phyloP scores from a whole-genome alignment of 2,797 vertebrate genomes.

The Enteromius fasciolatus region DNA sequence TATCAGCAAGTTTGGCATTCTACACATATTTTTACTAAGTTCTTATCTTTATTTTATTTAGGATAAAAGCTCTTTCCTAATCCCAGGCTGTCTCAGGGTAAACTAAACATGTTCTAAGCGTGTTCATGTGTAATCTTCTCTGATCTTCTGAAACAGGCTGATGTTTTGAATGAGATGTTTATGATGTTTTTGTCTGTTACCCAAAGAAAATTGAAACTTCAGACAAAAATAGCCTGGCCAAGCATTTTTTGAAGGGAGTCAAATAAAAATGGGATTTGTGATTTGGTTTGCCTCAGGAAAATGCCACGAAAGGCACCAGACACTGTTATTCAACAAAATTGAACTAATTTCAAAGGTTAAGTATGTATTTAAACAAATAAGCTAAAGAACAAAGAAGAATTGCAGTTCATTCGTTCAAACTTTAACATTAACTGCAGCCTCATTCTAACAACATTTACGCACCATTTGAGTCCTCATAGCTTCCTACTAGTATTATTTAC shows the following conservation, averaged over 20 bases:
- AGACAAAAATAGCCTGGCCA: slow-evolving; percentile 46
- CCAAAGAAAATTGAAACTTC: slow-evolving; percentile 68
- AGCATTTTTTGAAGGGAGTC: slow-evolving; percentile 23
- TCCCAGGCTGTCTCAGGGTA: slow-evolving; percentile 46
- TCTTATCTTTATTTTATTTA: slow-evolving; percentile 63
- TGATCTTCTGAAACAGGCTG: slow-evolving; percentile 64
- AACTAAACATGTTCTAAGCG: slow-evolving; percentile 60
- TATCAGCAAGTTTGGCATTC: background rate
- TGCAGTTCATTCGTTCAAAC: background rate
- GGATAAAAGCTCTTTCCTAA: slow-evolving; percentile 43
- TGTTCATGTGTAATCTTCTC: slow-evolving; percentile 53
- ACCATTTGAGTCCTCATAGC: background rate
- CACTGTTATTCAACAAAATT: slow-evolving; percentile 31
- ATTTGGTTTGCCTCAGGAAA: slow-evolving; percentile 47
- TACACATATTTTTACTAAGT: slow-evolving; percentile 22
- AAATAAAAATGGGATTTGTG: slow-evolving; percentile 43
- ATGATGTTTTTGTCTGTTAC: slow-evolving; percentile 57
- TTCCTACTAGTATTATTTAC: background rate
- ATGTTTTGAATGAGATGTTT: slow-evolving; percentile 50
- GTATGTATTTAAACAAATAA: background rate
- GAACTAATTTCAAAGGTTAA: slow-evolving; percentile 25
- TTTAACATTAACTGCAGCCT: background rate
- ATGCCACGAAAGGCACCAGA: slow-evolving; percentile 12
- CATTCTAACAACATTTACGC: background rate
- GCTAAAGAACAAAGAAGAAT: background rate